Evolutionary conservation across 2,797 vertebrate species (phyloP).

Genomic region (Neosilurus hyrtlii): DNA sequence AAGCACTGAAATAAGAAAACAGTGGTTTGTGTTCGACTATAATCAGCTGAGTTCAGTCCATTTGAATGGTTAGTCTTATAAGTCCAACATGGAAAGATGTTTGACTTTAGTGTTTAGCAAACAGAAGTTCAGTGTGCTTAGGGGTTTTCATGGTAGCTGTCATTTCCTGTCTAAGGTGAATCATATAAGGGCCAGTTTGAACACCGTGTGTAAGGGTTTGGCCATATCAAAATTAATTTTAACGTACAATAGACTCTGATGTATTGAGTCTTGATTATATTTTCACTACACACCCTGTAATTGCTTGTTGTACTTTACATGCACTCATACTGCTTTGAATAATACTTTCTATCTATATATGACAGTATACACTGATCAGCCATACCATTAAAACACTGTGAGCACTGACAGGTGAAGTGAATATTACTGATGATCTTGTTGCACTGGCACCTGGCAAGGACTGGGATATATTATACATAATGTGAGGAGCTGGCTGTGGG

Average conservation of each 20-base stretch:
- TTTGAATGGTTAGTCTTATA: background rate
- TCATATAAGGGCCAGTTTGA: conserved; percentile 13
- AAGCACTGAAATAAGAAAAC: background rate
- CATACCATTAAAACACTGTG: too few species aligned
- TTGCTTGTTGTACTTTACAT: background rate
- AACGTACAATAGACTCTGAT: background rate
- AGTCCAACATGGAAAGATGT: background rate
- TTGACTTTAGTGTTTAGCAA: background rate
- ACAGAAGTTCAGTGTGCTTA: background rate
- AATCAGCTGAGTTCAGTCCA: background rate
- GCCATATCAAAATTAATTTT: background rate
- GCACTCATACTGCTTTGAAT: background rate
- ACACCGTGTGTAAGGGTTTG: conserved; percentile 11
- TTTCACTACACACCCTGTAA: background rate
- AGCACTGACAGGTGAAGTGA: too few species aligned
- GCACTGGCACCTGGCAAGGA: too few species aligned
- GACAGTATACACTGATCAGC: too few species aligned
- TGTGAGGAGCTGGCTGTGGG: too few species aligned
- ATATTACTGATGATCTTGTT: too few species aligned
- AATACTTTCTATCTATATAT: too few species aligned
- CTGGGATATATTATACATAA: too few species aligned
- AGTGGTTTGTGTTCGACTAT: background rate
- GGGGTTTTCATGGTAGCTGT: conserved; percentile 1
- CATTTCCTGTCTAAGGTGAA: conserved; percentile 27
- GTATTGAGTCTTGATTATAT: background rate